These are phyloP conservation scores for Himalopsyche tibetana DNA, from an alignment of 2,888 invertebrate genomes.

Conservation along the genomic window DNA sequence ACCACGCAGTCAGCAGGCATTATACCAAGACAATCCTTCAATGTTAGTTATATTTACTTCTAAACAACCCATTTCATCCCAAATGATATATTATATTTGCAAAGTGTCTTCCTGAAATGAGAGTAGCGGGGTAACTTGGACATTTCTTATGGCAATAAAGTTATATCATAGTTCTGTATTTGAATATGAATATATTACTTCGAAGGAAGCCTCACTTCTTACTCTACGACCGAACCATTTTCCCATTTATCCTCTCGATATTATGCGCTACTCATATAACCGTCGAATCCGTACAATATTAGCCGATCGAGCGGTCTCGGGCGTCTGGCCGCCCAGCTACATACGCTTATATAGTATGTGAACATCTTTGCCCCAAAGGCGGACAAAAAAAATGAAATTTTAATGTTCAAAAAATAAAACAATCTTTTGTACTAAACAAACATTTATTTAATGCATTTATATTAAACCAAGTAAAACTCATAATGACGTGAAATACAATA, in stretches of 20 bases:
- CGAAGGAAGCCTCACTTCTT: neutral
- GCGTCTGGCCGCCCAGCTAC: neutral
- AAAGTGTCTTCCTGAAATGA: neutral
- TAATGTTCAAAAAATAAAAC: too few relatives aligned
- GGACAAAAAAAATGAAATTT: too few relatives aligned
- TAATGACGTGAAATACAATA: too few relatives aligned
- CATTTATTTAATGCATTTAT: too few relatives aligned
- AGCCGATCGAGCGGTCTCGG: slow-evolving; percentile 1
- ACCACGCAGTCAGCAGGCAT: too few relatives aligned
- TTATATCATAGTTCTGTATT: neutral
- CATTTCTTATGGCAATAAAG: neutral
- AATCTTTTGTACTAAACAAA: too few relatives aligned
- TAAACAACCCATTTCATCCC: neutral
- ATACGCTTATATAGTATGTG: too few relatives aligned
- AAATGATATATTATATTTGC: neutral
- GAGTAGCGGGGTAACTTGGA: neutral
- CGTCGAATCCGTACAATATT: slow-evolving; percentile 24
- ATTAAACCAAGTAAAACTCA: too few relatives aligned
- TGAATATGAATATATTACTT: slow-evolving; percentile 23
- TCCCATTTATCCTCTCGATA: slow-evolving; percentile 6
- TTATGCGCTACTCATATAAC: slow-evolving; percentile 24
- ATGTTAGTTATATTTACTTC: neutral
- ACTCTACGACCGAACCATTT: neutral
- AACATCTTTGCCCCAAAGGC: too few relatives aligned
- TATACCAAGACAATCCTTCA: too few relatives aligned